Conservation (phyloP, 2,797 vertebrate species). For the Fundulus diaphanus region DNA sequence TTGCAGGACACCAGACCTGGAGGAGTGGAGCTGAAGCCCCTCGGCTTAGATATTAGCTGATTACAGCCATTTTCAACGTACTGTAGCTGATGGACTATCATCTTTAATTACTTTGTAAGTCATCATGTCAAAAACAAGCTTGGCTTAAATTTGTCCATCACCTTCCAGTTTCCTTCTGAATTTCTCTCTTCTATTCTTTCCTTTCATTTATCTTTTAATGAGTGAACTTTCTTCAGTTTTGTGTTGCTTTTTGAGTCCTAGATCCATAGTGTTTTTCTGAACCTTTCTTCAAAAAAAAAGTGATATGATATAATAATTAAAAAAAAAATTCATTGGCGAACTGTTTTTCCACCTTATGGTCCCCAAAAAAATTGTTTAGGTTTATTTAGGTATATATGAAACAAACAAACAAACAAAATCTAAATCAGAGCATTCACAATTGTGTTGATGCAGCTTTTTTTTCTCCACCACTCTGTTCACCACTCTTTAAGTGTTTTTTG, state of each 20-base stretch:
- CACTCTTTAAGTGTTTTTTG: not conserved
- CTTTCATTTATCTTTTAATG: not conserved
- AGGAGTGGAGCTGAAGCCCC: no score
- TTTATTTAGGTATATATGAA: not conserved
- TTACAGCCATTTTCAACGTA: not conserved
- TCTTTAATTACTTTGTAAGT: not conserved
- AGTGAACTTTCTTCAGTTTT: not conserved
- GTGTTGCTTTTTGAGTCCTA: not conserved
- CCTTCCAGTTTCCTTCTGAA: not conserved
- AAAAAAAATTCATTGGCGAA: not conserved
- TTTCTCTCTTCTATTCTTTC: not conserved
- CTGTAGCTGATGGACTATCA: not conserved
- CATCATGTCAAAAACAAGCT: not conserved
- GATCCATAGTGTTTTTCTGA: not conserved
- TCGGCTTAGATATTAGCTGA: conserved; percentile 6
- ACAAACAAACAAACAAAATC: not conserved
- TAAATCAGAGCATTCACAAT: not conserved
- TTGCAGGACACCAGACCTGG: no score
- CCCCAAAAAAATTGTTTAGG: not conserved
- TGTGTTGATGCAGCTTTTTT: not conserved
- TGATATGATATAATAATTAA: not conserved
- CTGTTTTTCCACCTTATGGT: not conserved
- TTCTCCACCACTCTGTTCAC: not conserved
- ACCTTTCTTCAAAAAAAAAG: not conserved
- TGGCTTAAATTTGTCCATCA: not conserved